Percentiles rank a stretch among this genome's conserved stretches.
phyloP scores from a whole-genome alignment of 2,113 vertebrate genomes.

The Chelonoidis abingdonii region DNA sequence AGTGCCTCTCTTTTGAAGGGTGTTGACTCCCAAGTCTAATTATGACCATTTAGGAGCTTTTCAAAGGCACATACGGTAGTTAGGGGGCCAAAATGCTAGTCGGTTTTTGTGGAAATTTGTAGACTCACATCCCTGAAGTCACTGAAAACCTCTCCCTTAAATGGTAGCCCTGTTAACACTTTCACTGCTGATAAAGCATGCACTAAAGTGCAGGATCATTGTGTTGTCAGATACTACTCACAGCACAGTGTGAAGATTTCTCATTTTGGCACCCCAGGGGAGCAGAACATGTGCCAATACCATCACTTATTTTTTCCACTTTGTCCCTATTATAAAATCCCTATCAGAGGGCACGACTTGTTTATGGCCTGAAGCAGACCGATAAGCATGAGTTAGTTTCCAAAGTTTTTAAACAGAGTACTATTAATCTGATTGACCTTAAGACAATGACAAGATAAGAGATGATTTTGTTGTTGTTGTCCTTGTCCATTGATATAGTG shows the following conservation, averaged over 20 bases:
- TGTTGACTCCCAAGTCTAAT: neutral
- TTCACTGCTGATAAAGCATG: neutral
- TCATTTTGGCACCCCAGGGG: neutral
- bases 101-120: rapidly evolving
- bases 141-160: neutral
- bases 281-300: neutral
- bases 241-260: no score
- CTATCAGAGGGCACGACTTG: neutral
- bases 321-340: neutral
- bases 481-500: rapidly evolving
- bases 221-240: neutral
- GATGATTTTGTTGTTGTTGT: neutral
- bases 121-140: neutral
- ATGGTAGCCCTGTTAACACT: neutral
- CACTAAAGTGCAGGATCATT: neutral
- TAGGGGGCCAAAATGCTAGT: neutral
- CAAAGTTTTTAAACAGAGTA: neutral
- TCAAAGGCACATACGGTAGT: neutral
- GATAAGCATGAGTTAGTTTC: neutral
- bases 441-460: neutral
- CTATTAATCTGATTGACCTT: neutral
- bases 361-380: neutral
- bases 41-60: neutral
- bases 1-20: neutral
- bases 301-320: neutral